Percentiles rank a stretch among this genome's conserved stretches.
These are phyloP conservation scores for Berghia stephanieae DNA, from an alignment of 1,140 invertebrate genomes.

Conservation along the genomic window DNA sequence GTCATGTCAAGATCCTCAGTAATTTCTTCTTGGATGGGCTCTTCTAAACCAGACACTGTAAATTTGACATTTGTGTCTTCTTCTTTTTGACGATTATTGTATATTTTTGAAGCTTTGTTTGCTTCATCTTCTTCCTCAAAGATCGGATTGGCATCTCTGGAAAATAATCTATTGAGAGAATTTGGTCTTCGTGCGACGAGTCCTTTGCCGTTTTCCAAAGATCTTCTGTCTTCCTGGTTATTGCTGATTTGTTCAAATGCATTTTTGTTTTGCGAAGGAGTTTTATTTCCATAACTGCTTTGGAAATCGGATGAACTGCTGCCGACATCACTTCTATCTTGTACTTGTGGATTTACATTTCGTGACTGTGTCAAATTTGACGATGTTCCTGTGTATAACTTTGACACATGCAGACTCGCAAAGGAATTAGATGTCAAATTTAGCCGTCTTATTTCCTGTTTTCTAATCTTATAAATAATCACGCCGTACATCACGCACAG, in stretches of 20 bases:
- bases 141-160: constrained; percentile 22
- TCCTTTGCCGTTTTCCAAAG: too few relatives aligned
- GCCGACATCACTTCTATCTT: not conserved
- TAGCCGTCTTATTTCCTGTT: constrained; percentile 1
- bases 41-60: too few relatives aligned
- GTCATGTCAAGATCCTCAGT: too few relatives aligned
- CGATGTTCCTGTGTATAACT: not conserved
- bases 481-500: constrained; percentile 12
- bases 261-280: not conserved
- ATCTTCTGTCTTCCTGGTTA: too few relatives aligned
- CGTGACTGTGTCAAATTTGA: not conserved
- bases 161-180: constrained; percentile 9
- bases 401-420: not conserved
- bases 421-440: not conserved
- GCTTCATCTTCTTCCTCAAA: constrained; percentile 3
- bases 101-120: too few relatives aligned
- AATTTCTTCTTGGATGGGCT: too few relatives aligned
- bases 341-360: too few relatives aligned
- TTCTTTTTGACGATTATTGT: too few relatives aligned
- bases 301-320: not conserved
- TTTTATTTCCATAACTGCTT: too few relatives aligned
- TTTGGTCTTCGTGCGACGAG: not conserved
- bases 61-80: too few relatives aligned
- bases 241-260: not conserved
- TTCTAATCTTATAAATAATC: constrained; percentile 13